A percentile compares a stretch with the other conserved stretches of the same genome.
Evolutionary conservation across 2,113 vertebrate species (phyloP).

Genomic region (Arizona elegans): DNA sequence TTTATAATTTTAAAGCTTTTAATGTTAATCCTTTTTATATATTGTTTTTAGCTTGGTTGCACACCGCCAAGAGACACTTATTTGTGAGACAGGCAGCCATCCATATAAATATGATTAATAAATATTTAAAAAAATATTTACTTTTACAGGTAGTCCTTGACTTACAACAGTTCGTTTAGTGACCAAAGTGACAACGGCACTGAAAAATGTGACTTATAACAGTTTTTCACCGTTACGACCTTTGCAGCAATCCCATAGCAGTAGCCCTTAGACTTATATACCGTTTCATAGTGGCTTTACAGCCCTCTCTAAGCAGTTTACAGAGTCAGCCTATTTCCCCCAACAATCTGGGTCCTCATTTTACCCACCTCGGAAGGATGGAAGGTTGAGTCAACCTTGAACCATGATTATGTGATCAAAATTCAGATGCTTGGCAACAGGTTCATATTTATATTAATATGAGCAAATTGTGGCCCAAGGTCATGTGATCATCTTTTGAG

Average conservation of each 20-base stretch:
- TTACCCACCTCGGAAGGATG: too few relatives aligned
- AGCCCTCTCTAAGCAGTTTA: too few relatives aligned
- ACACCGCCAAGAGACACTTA: background rate
- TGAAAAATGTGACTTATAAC: background rate
- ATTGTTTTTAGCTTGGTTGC: background rate
- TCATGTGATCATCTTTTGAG: background rate
- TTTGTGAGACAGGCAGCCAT: background rate
- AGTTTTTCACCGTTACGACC: background rate
- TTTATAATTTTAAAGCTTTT: background rate
- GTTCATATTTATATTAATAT: background rate
- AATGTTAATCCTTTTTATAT: background rate
- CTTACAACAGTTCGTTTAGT: background rate
- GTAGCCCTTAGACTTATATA: too few relatives aligned
- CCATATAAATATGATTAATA: background rate
- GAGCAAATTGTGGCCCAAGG: background rate
- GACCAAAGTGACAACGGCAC: background rate
- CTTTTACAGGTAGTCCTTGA: background rate
- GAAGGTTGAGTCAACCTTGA: too few relatives aligned
- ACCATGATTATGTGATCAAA: background rate
- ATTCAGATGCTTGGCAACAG: background rate
- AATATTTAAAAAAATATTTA: background rate
- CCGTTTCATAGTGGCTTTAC: too few relatives aligned
- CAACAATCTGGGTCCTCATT: too few relatives aligned
- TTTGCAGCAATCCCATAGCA: background rate
- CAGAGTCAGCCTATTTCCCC: too few relatives aligned